Evolutionary conservation across 2,797 vertebrate genomes (phyloP), one percentile per base, ranked within the genome.

Genomic region (Microchirus variegatus): DNA sequence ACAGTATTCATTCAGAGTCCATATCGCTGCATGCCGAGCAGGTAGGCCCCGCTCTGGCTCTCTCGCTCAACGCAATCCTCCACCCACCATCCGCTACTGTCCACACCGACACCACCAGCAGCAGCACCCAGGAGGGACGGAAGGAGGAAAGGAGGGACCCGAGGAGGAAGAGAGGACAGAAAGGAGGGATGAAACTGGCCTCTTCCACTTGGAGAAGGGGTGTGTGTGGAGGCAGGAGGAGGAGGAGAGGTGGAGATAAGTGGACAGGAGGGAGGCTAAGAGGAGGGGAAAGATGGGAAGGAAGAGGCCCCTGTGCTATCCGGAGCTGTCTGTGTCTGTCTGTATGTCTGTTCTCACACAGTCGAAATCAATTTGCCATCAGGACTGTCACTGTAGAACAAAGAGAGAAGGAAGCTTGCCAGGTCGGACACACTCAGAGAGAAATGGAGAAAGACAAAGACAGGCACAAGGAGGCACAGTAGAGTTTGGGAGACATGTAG

Each of bases 351-450:
- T 95, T 95, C 94, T 99, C 96, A 99, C 95, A 99, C 97, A 90
- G 97, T 98, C 89, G 97, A 99, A 93, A 99, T 98, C 95, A 99
- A 97, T 92, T 97, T 97, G 94, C 96, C 95, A 91, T 96, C 96
- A 94, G 96, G 95, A 77, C 97, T 99, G 96, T 82, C 95, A 77
- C 97, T 99, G 97, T 83, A 93, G 90, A 95, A 97, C 93, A 95
- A 93, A 96, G 94, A 99, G 95, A 95, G 93, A 93, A 92, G 93
- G 91, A 94, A 92, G 92, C 94, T 95, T 93, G 95, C 95, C 93
- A 92, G 92, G 90, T 93, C 90, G 91, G 92, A 94, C 91, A 93
- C 92, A 93, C 89, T 92, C 90, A 89, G 90, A 91, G 77, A 89
- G 89, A 91, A 86, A 90, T 89, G 88, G 87, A 87, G 86, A 88